Conservation (phyloP, 2,888 invertebrate genomes). For the Lasioglossum vierecki region DNA sequence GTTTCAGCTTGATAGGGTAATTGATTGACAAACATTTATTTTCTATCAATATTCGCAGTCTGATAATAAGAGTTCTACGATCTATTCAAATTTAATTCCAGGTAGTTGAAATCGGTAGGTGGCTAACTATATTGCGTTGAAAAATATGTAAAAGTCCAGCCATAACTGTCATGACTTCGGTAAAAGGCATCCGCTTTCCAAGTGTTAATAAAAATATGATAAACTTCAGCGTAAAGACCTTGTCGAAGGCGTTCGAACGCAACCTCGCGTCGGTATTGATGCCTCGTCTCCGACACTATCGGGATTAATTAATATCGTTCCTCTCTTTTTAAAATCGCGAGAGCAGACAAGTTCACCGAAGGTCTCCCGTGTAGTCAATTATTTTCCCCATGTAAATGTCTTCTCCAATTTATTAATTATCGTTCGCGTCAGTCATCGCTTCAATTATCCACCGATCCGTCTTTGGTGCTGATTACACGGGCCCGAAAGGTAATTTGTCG, state of each 20-base stretch:
- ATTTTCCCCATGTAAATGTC: constrained; percentile 17
- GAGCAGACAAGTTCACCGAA: neutral
- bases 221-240: neutral
- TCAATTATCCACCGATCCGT: constrained; percentile 53
- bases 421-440: constrained; percentile 53
- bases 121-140: too few relatives aligned
- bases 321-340: neutral
- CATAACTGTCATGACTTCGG: too few relatives aligned
- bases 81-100: too few relatives aligned
- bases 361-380: constrained; percentile 24
- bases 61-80: too few relatives aligned
- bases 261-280: neutral
- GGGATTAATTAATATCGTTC: neutral
- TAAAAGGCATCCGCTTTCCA: too few relatives aligned
- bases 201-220: neutral
- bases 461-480: constrained; percentile 41
- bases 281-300: neutral
- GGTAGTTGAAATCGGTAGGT: too few relatives aligned
- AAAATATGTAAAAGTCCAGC: too few relatives aligned
- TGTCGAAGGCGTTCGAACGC: neutral
- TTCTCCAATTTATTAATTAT: constrained; percentile 47
- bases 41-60: too few relatives aligned
- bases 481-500: constrained; percentile 53
- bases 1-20: too few relatives aligned
- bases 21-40: too few relatives aligned